Evolutionary conservation across 53 echinoderm and acorn worm genomes (phyloP), one percentile per base, ranked within the genome.

Genomic region (Patiria pectinifera): DNA sequence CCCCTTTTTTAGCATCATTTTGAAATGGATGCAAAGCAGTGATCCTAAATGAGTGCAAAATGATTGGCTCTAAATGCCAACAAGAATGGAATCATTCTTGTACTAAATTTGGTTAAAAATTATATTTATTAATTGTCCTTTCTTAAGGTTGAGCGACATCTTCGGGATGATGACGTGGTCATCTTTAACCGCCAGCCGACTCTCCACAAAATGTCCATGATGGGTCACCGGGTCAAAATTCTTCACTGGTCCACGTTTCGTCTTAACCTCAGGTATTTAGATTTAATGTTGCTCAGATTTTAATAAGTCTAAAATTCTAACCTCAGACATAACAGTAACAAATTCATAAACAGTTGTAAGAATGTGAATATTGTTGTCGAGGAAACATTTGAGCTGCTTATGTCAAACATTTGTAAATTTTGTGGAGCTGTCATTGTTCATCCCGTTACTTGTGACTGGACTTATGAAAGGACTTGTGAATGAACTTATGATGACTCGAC

Each of bases 121-220:
- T 78, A 0, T 80, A 9, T 83, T 71, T 47, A 43, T 82, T 89
- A 13, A 6, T 92, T 48, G 16, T 85, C 45, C 35, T 16, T 26
- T 60, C 23, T 2, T 2, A 79, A 98, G 98, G 99, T 99, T 18
- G 99, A 99, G 93, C 92, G 99, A 69, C 99, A 99, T 83, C 87
- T 99, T 43, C 93, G 93, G 23, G 97, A 96, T 78, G 96, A 97
- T 66, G 99, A 99, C 48, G 91, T 97, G n/a, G 96, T 99, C 48
- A 96, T 99, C 94, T 99, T 99, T 93, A 99, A 99, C 84, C 91
- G 99, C 2, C 99, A 99, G 92, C 99, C 99, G 15, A 97, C 99
- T 26, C 97, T 97, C 45, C 97, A 97, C 83, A 97, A 99, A 97
- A 99, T 97, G 97, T 97, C 97, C 91, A 97, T 97, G 97, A 97